Conservation (phyloP, 2,888 invertebrate species). For the Drosophila anomalata region DNA sequence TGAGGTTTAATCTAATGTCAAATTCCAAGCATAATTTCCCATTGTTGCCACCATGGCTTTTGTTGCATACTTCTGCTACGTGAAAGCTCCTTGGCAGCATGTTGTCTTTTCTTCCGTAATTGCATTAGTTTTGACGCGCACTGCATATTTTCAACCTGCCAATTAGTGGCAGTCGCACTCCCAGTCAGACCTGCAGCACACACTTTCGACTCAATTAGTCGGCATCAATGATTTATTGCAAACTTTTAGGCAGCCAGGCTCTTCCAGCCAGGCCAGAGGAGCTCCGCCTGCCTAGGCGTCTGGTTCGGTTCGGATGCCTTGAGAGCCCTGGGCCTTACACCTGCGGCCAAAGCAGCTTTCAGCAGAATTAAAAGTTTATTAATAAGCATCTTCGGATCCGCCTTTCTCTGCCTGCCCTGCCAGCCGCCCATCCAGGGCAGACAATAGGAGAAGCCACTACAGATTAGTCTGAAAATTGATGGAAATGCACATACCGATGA, state of each 20-base stretch:
- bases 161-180: constrained; percentile 26
- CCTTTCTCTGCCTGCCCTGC: neutral
- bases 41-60: constrained; percentile 49
- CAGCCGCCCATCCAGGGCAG: neutral
- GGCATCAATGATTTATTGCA: constrained; percentile 54
- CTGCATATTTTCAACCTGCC: constrained; percentile 43
- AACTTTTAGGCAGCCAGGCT: constrained; percentile 20
- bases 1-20: constrained; percentile 52
- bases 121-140: constrained; percentile 47
- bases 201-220: constrained; percentile 46
- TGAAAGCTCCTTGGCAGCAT: constrained; percentile 26
- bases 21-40: constrained; percentile 50
- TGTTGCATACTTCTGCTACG: constrained; percentile 36
- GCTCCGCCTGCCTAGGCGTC: constrained; percentile 7
- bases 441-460: constrained; percentile 13
- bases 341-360: constrained; percentile 35
- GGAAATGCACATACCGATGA: constrained; percentile 4
- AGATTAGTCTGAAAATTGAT: constrained; percentile 1
- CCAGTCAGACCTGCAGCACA: constrained; percentile 1
- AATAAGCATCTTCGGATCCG: constrained; percentile 44
- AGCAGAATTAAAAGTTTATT: constrained; percentile 47
- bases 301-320: neutral
- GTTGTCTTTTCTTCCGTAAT: constrained; percentile 46
- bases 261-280: neutral
- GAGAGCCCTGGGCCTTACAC: constrained; percentile 11